A percentile compares a stretch with the other conserved stretches of the same genome.
phyloP scores from a whole-genome alignment of 2,113 vertebrate genomes.

The Dromaius novaehollandiae region DNA sequence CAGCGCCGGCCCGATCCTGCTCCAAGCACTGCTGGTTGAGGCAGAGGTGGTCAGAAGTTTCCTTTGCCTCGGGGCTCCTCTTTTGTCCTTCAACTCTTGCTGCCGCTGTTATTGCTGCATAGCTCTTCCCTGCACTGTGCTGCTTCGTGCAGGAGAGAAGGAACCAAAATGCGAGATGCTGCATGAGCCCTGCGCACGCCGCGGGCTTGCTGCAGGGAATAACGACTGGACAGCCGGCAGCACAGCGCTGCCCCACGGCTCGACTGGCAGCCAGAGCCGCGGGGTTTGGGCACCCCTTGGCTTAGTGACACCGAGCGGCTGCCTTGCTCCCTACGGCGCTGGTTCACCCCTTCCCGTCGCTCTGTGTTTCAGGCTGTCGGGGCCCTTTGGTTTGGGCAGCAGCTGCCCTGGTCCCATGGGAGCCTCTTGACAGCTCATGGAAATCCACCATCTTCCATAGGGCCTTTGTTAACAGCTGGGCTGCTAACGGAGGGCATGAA shows the following conservation, averaged over 20 bases:
- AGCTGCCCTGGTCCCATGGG: neutral
- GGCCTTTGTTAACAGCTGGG: neutral
- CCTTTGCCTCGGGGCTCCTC: too few relatives aligned
- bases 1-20: too few relatives aligned
- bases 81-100: too few relatives aligned
- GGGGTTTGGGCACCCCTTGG: neutral
- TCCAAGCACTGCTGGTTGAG: too few relatives aligned
- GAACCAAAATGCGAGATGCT: neutral
- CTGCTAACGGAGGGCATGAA: neutral
- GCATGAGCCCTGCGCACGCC: neutral
- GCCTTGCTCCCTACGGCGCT: too few relatives aligned
- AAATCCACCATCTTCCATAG: neutral
- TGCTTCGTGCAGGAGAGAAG: neutral
- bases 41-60: too few relatives aligned
- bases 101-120: too few relatives aligned
- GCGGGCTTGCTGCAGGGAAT: neutral
- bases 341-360: neutral
- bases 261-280: too few relatives aligned
- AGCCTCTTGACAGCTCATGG: neutral
- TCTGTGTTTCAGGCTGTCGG: too few relatives aligned
- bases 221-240: neutral
- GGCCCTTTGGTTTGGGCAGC: neutral
- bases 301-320: neutral
- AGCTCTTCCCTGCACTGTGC: too few relatives aligned
- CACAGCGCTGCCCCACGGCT: neutral